Conservation (phyloP, 2,113 vertebrate species). For the Perca fluviatilis region DNA sequence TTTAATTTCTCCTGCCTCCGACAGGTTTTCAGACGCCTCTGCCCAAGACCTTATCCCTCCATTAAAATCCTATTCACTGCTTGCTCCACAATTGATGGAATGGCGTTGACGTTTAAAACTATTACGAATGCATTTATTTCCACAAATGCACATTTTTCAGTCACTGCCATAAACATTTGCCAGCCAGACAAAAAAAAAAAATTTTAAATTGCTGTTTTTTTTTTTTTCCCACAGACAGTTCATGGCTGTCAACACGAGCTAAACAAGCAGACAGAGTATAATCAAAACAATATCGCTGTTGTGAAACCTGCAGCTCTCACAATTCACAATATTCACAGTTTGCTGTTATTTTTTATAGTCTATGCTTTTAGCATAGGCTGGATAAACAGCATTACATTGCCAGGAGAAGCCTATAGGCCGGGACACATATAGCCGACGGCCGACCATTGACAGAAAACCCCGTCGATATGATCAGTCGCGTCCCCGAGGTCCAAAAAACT, state of each 20-base stretch:
- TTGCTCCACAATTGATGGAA: slow-evolving; percentile 45
- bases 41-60: slow-evolving; percentile 41
- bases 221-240: slow-evolving; percentile 47
- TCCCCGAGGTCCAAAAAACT: no score
- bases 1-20: slow-evolving; percentile 34
- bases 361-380: slow-evolving; percentile 8
- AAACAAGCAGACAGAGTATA: slow-evolving; percentile 47
- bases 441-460: no score
- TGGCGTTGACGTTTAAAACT: slow-evolving; percentile 34
- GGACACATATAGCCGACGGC: no score
- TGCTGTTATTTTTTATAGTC: background rate
- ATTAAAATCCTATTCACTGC: slow-evolving; percentile 60
- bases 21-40: slow-evolving; percentile 34
- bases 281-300: slow-evolving; percentile 57
- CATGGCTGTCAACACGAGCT: slow-evolving; percentile 58
- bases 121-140: slow-evolving; percentile 57
- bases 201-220: slow-evolving; percentile 45
- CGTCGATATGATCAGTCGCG: no score
- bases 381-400: no score
- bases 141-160: slow-evolving; percentile 58
- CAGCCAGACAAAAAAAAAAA: slow-evolving; percentile 14
- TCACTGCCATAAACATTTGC: slow-evolving; percentile 53
- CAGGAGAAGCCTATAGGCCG: no score
- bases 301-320: slow-evolving; percentile 31
- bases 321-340: slow-evolving; percentile 28